Evolutionary conservation across 2,888 invertebrate species (phyloP).

Genomic region (Oscheius sp.): DNA sequence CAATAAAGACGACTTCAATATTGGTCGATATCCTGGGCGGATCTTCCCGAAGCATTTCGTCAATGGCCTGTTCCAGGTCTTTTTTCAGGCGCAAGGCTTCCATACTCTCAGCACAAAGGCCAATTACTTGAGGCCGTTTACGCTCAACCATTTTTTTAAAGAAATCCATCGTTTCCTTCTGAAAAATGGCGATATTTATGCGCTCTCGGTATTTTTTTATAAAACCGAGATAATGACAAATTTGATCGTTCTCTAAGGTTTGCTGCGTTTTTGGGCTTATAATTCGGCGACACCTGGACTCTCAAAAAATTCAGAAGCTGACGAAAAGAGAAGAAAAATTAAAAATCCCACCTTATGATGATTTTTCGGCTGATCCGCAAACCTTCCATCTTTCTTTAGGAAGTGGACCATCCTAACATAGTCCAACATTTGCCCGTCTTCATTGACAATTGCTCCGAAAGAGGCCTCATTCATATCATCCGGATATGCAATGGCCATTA

Average conservation of each 20-base stretch:
- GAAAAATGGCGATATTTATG: constrained; percentile 22
- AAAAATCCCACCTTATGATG: constrained; percentile 8
- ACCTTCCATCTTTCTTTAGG: constrained; percentile 77
- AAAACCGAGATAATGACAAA: background rate
- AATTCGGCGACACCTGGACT: too few relatives aligned
- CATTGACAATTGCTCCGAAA: constrained; percentile 83
- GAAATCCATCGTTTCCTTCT: constrained; percentile 62
- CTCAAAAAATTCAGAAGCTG: too few relatives aligned
- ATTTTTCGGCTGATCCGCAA: constrained; percentile 16
- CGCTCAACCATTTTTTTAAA: constrained; percentile 81
- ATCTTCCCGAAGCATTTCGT: constrained; percentile 48
- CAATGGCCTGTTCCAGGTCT: constrained; percentile 23
- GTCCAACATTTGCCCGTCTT: constrained; percentile 92
- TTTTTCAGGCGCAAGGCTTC: constrained; percentile 56
- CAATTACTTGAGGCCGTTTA: constrained; percentile 93
- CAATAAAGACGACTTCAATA: constrained; percentile 85
- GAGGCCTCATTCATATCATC: constrained; percentile 69
- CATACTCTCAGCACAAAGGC: constrained; percentile 85
- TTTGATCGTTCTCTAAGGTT: constrained; percentile 1
- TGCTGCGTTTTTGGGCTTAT: too few relatives aligned
- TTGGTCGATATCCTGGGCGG: background rate
- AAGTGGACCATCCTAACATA: constrained; percentile 88
- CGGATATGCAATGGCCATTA: constrained; percentile 85
- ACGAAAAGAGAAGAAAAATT: too few relatives aligned
- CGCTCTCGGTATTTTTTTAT: background rate